phyloP scores from a whole-genome alignment of 2,797 vertebrate genomes.

The Pseudomugil tenellus region DNA sequence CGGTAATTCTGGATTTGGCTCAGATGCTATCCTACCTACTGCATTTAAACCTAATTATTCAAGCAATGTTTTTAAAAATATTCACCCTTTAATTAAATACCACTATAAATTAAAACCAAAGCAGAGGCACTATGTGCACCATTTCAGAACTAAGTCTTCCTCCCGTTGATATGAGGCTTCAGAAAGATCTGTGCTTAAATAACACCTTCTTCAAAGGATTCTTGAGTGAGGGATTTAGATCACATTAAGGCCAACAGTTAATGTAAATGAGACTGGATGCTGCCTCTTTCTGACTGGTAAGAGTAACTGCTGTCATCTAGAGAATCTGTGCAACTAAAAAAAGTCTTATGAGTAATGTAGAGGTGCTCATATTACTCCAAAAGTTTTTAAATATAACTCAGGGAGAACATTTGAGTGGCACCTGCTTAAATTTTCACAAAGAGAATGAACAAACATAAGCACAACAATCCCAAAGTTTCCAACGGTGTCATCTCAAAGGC shows the following conservation, averaged over 20 bases:
- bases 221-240: constrained; percentile 21
- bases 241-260: constrained; percentile 18
- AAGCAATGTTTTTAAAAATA: too few relatives aligned
- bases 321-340: neutral
- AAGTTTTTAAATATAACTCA: constrained; percentile 1
- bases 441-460: constrained; percentile 1
- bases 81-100: too few relatives aligned
- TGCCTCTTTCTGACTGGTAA: constrained; percentile 59
- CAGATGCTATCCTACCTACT: neutral
- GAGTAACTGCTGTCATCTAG: constrained; percentile 43
- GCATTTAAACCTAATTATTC: too few relatives aligned
- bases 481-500: neutral
- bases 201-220: constrained; percentile 57
- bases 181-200: constrained; percentile 30
- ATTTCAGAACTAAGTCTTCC: constrained; percentile 11
- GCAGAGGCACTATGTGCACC: neutral
- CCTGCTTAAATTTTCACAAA: constrained; percentile 18
- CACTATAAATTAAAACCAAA: too few relatives aligned
- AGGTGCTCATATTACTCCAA: constrained; percentile 14
- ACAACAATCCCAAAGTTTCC: neutral
- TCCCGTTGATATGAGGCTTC: constrained; percentile 33
- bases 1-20: neutral
- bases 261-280: constrained; percentile 51
- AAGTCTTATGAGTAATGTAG: neutral
- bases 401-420: neutral